Base-by-base conservation (phyloP, 2,113 vertebrate species). In the Tautogolabrus adspersus region DNA sequence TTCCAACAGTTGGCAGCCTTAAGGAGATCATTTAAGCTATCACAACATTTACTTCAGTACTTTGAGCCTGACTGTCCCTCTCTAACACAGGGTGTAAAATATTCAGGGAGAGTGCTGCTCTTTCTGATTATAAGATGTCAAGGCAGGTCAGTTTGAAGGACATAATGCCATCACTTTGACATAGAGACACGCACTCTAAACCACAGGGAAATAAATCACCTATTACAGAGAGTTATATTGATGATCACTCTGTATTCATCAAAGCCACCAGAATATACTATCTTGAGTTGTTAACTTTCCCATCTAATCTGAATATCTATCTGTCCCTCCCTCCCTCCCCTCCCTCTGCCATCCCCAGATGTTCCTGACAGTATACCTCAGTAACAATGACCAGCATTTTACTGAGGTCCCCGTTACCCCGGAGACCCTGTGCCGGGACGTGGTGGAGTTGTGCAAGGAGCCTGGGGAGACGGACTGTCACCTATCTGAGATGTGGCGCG, bases 301-400 rank as follows among this genome's bases (percentile, higher is more conserved):
- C 30, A 7, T 65, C 71, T 79, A 75, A 83, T 63, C 69, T 47
- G 13, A 11, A 16, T 46, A 12, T 7, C 23, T 46, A 19, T 63
- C 23, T 75, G 34, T 9, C 13, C 18, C 19, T 46, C 52, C 56
- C 22, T 55, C 55, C 52, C 34, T 22, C 56, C 18, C n/a, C 52
- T 3, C 54, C 49, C 0, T 0, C 37, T 65, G 42, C 40, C 66
- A 16, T 77, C 73, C 21, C 78, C 90, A 99, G 98, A 97, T 99
- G 98, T 99, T 99, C 91, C 94, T 99, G 77, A 99, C 98, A 0
- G 98, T 99, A 82, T 98, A 97, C 94, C 98, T 99, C 93, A 99
- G 98, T 91, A 98, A 98, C 93, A 97, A 96, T 0, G 98, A 99
- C 91, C 97, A 98, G 88, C 98, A 99, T 92, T 99, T 98, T 92